These are phyloP conservation scores for Catostomus latipinnis DNA, from an alignment of 2,797 vertebrate genomes.

Conservation along the genomic window DNA sequence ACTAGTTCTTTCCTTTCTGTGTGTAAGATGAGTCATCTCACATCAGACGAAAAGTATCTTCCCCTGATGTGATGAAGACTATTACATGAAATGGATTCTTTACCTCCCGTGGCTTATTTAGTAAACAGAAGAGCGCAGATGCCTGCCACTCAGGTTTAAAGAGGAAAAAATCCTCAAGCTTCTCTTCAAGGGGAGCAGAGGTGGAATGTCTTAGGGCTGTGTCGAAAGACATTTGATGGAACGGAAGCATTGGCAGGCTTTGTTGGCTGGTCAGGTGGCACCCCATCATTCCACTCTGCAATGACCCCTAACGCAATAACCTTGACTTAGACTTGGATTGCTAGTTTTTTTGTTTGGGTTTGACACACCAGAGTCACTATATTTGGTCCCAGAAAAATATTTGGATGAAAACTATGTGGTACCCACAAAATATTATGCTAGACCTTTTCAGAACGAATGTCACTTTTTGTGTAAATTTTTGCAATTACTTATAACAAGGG, in stretches of 20 bases:
- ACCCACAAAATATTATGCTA: no score
- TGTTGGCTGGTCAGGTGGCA: constrained; percentile 75
- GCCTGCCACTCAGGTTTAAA: constrained; percentile 72
- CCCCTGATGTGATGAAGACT: constrained; percentile 59
- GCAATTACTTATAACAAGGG: no score
- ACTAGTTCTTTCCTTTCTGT: constrained; percentile 27
- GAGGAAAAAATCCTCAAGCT: constrained; percentile 53
- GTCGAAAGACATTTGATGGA: constrained; percentile 72
- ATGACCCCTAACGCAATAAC: constrained; percentile 61
- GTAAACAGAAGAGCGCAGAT: constrained; percentile 70
- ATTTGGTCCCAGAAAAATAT: background rate
- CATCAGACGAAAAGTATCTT: constrained; percentile 51
- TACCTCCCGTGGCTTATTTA: constrained; percentile 70
- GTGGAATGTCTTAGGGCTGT: constrained; percentile 63
- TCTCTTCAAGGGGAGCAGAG: constrained; percentile 64
- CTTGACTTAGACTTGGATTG: constrained; percentile 30
- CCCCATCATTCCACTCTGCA: constrained; percentile 58
- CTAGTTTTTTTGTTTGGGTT: background rate
- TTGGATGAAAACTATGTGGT: background rate
- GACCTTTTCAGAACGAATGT: no score
- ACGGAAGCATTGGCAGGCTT: constrained; percentile 69
- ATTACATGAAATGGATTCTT: constrained; percentile 68
- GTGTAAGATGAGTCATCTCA: constrained; percentile 41
- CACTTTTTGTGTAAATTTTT: no score
- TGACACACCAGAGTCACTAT: background rate